phyloP scores from a whole-genome alignment of 2,888 invertebrate genomes.

The Pristionchus mayeri region DNA sequence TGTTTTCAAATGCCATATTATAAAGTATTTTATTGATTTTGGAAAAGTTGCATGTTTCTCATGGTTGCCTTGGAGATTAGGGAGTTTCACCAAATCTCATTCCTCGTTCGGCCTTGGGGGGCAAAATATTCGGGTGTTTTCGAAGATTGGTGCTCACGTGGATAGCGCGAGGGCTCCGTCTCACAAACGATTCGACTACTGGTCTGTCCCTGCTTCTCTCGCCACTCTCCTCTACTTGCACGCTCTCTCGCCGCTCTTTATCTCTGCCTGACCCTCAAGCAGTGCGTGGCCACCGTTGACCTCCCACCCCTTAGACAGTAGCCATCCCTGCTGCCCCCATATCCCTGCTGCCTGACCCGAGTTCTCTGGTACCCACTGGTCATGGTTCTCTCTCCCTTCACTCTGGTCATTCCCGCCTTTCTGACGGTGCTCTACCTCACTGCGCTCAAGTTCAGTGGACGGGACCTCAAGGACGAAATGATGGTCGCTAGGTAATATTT shows the following conservation, averaged over 20 bases:
- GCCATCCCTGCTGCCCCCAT: not conserved
- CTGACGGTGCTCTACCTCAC: conserved; percentile 15
- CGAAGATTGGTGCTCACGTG: conserved; percentile 4
- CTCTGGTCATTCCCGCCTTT: not conserved
- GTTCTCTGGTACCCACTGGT: not conserved
- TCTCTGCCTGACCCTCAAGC: not conserved
- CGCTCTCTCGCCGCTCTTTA: not conserved
- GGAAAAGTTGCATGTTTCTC: too few species aligned
- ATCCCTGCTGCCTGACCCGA: not conserved
- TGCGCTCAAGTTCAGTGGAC: not conserved
- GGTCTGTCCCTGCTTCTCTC: not conserved
- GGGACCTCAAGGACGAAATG: conserved; percentile 8
- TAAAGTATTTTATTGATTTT: too few species aligned
- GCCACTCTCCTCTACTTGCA: not conserved
- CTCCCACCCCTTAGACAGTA: not conserved
- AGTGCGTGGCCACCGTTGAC: conserved; percentile 17
- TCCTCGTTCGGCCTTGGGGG: too few species aligned
- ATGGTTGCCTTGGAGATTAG: too few species aligned
- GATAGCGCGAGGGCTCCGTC: not conserved
- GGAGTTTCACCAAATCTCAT: too few species aligned
- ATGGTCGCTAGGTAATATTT: not conserved
- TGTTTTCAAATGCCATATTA: too few species aligned
- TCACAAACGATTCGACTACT: not conserved
- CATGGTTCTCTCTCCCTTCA: conserved; percentile 3
- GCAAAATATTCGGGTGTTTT: not conserved